Evolutionary conservation across 1,140 invertebrate species (phyloP).

Genomic region (Aphelenchoides fujianensis): DNA sequence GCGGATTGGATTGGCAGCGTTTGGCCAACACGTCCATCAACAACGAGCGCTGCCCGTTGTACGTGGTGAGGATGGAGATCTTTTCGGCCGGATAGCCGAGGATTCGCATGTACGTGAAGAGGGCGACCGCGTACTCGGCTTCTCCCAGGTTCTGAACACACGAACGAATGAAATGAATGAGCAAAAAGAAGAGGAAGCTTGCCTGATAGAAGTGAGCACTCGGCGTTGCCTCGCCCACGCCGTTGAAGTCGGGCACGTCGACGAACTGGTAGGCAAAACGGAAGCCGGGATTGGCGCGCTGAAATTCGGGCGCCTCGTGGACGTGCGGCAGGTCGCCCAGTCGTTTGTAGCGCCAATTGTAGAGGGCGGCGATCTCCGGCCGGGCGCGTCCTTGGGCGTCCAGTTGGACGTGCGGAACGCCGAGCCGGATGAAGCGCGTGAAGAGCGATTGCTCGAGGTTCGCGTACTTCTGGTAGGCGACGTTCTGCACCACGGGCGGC

Average conservation of each 20-base stretch:
- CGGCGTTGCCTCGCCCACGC: slow-evolving; percentile 91
- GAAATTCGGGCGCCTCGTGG: slow-evolving; percentile 76
- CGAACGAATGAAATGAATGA: slow-evolving; percentile 21
- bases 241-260: slow-evolving; percentile 94
- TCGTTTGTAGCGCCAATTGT: slow-evolving; percentile 95
- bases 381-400: slow-evolving; percentile 94
- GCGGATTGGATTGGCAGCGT: slow-evolving; percentile 86
- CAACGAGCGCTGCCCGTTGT: slow-evolving; percentile 97
- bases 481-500: slow-evolving; percentile 98
- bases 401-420: slow-evolving; percentile 91
- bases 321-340: slow-evolving; percentile 88
- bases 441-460: slow-evolving; percentile 99
- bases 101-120: slow-evolving; percentile 98
- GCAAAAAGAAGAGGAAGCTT: slow-evolving; percentile 22
- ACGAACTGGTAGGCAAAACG: slow-evolving; percentile 89
- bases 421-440: slow-evolving; percentile 87
- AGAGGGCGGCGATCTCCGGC: slow-evolving; percentile 80
- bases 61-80: slow-evolving; percentile 97
- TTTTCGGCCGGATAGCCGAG: slow-evolving; percentile 93
- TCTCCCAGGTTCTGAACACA: slow-evolving; percentile 84
- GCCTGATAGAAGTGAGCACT: slow-evolving; percentile 97
- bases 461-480: slow-evolving; percentile 99
- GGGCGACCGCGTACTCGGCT: slow-evolving; percentile 93
- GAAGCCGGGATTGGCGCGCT: slow-evolving; percentile 85
- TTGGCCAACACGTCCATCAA: slow-evolving; percentile 91